A percentile compares a stretch with the other conserved stretches of the same genome.
Conservation (phyloP, 2,113 vertebrate species). For the Triplophysa tibetana region DNA sequence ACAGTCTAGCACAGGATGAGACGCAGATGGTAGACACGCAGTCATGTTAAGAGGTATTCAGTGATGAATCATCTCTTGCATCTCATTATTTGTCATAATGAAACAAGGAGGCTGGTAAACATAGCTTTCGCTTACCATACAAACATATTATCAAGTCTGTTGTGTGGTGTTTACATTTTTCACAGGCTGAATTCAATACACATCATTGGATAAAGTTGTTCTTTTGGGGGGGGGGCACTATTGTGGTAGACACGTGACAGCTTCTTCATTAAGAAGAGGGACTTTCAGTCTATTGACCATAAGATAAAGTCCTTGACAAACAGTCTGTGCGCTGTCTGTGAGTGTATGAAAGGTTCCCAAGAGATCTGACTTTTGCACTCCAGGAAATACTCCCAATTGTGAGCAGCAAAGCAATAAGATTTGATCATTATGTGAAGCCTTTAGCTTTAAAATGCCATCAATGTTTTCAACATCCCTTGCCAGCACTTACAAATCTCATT, state of each 20-base stretch:
- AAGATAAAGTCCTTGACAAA: background rate
- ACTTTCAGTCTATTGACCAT: constrained; percentile 12
- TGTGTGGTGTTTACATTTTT: background rate
- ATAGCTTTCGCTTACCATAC: background rate
- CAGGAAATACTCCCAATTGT: constrained; percentile 42
- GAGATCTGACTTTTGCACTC: constrained; percentile 15
- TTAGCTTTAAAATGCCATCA: constrained; percentile 36
- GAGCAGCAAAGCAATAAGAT: constrained; percentile 7
- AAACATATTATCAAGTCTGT: background rate
- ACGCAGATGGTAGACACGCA: constrained; percentile 17
- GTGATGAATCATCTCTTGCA: constrained; percentile 6
- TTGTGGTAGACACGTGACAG: background rate
- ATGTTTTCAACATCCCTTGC: background rate
- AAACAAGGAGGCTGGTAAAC: background rate
- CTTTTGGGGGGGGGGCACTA: background rate
- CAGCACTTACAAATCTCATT: background rate
- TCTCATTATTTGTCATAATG: constrained; percentile 11
- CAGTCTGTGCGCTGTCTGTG: background rate
- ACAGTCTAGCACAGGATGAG: constrained; percentile 1
- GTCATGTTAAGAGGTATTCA: background rate
- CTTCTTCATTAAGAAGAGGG: background rate
- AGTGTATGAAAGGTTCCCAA: constrained; percentile 30
- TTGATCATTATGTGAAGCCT: constrained; percentile 39
- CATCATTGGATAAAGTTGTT: no score
- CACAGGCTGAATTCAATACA: background rate